Evolutionary conservation across 2,797 vertebrate genomes (phyloP), one percentile per base, ranked within the genome.

Genomic region (Melanotaenia pygmaea): DNA sequence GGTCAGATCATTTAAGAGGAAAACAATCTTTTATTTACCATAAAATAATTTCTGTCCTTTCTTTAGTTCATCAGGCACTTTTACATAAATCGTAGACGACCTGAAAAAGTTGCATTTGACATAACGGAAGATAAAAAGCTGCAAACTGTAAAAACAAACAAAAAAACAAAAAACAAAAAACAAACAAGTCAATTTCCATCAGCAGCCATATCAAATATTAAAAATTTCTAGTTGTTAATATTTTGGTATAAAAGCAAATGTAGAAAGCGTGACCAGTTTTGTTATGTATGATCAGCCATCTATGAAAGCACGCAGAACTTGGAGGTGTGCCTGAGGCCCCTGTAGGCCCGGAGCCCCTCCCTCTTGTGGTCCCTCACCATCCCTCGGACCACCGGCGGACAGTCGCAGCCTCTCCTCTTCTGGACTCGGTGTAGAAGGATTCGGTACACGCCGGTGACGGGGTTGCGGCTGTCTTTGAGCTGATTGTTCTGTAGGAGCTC

Each of bases 391-490:
- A 95, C 76, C 0, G 97, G 97, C 18, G 86, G 84, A 0, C 82
- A 91, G 68, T 99, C 97, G 0, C 88, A 89, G 7, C 95, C 95
- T 65, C 91, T 93, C 72, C 90, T 96, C 80, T 84, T 96, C 82
- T 98, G 96, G 13, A 94, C 93, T 26, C 88, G 87, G 80, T 98
- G 97, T 72, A 96, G 79, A 76, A 98, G 82, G 80, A 99, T 98
- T 2, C 96, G 94, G 60, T 98, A 97, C 2, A 96, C 90, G 0
- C 98, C 98, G 0, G 95, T 97, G 72, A 98, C 30, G 0, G 96
- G 94, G 84, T 92, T 97, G 28, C 93, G 95, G 6, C 94, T 92
- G 0, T 95, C 93, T 59, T 87, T 91, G 22, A 91, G 89, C 0
- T 12, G 91, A 64, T 96, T 97, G 88, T 96, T 96, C 7, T 85